Conservation (phyloP, 2,888 invertebrate species). For the Spisula subtruncata region DNA sequence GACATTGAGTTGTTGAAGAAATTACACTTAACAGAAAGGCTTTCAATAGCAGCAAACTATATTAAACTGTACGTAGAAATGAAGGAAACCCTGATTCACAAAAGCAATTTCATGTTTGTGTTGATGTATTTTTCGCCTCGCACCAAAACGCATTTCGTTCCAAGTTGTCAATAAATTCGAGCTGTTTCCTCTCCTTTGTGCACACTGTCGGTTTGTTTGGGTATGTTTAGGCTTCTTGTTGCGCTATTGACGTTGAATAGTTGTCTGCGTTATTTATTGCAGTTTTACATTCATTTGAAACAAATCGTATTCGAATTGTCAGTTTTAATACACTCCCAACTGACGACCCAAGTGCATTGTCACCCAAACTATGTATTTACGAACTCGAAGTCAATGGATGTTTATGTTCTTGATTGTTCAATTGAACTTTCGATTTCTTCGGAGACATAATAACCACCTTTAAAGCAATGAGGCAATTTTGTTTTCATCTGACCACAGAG, state of each 20-base stretch:
- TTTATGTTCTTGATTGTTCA: constrained; percentile 48
- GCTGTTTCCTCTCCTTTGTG: constrained; percentile 40
- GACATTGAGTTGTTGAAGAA: too few relatives aligned
- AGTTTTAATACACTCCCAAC: constrained; percentile 53
- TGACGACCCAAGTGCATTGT: constrained; percentile 46
- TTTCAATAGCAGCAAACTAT: too few relatives aligned
- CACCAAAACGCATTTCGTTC: background rate
- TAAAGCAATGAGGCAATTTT: constrained; percentile 59
- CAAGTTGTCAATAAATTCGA: constrained; percentile 33
- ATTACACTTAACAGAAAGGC: too few relatives aligned
- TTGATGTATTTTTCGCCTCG: background rate
- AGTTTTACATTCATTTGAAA: constrained; percentile 49
- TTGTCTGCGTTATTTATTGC: constrained; percentile 53
- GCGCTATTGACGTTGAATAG: constrained; percentile 52
- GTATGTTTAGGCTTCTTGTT: constrained; percentile 51
- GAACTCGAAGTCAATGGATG: constrained; percentile 50
- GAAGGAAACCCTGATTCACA: too few relatives aligned
- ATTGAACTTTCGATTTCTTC: constrained; percentile 38
- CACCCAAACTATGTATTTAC: constrained; percentile 62
- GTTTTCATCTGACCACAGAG: constrained; percentile 60
- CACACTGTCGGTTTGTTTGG: constrained; percentile 30
- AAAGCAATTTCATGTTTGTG: too few relatives aligned
- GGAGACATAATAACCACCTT: constrained; percentile 66
- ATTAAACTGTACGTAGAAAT: too few relatives aligned
- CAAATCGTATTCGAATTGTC: constrained; percentile 38